Base-by-base conservation (phyloP, 2,888 invertebrate genomes). In the Plemyria rubiginata region DNA sequence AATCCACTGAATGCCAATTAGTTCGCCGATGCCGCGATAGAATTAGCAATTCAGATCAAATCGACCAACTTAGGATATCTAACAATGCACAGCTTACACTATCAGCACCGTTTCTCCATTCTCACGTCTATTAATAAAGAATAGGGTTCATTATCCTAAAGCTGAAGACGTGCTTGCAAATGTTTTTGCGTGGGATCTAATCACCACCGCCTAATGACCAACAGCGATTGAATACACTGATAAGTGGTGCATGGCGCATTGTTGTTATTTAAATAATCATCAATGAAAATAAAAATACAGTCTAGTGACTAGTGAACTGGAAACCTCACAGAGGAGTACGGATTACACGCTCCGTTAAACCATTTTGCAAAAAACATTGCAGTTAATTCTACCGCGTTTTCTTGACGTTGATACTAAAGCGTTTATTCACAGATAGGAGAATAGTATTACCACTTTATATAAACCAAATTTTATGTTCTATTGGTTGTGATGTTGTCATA, bases 1-100 rank as follows among this genome's bases (percentile, higher is more conserved):
- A 87, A 87, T 87, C 80, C 75, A 75, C 69, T 54, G 74, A 79
- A 78, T 81, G 86, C 86, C 88, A 90, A 90, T 90, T 90, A 90
- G 83, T 75, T 72, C 69, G 70, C 70, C 72, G 81, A 84, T 84
- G 77, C 74, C 65, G 73, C 80, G 81, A 86, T 86, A 72, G 79
- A 78, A 90, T 89, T 88, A 86, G 85, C 87, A 84, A 86, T 87
- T 86, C 82, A 86, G 86, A 90, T 90, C 86, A 84, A 82, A 86
- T 85, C 82, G 81, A 75, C 74, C 78, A 77, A 68, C 72, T 61
- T 71, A 74, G 77, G 73, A 80, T 78, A 79, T 75, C 74, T 68
- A 73, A 70, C 64, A 66, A 63, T 70, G 57, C 43, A 62, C 54
- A 46, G 22, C 16, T 41, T n/a, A 46, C 40, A 13, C 48, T 52